Base-by-base conservation (phyloP, 2,888 invertebrate genomes). In the Agrotis clavis region DNA sequence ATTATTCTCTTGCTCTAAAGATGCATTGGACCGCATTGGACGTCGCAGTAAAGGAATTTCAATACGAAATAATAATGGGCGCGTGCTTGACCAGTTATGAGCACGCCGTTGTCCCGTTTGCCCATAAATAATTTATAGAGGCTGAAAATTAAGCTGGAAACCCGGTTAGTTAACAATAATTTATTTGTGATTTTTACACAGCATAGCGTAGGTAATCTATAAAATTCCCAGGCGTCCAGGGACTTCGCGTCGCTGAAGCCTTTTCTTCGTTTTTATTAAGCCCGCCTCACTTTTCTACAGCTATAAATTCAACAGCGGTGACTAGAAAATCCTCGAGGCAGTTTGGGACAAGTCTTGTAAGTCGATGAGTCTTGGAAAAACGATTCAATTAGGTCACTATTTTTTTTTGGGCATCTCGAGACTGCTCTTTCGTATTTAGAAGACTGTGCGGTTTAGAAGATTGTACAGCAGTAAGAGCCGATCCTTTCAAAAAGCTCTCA, bases 11-110 rank as follows among this genome's bases (percentile, higher is more conserved):
- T 68, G 45, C 25, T 19, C 47, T 48, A 59, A 21, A 74, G 51
- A 77, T 77, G 59, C 30, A 60, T 60, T 11, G 47, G 19, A 56
- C 35, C 53, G 14, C 30, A 9, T 19, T 66, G 50, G 19, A 59
- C 47, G 62, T 66, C 74, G 51, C n/a, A 25, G 14, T 67, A 73
- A 71, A 18, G 53, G 80, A 79, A 77, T 79, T 74, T 53, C 47
- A 63, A 80, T 74, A 50, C 62, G 45, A 74, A 74, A 79, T 80
- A 57, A 35, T 79, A 79, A 79, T 67, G 50, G 45, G 25, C 41
- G 45, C 78, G 62, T 74, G 63, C 35, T 51, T 62, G 47, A 56
- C 16, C 47, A 48, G 74, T 65, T 79, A 51, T 79, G 62, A 59
- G 45, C 45, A 50, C 62, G 19, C 54, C 13, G 25, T 59, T 53